Evolutionary conservation across 2,888 invertebrate genomes (phyloP).

Genomic region (Trilocha varians): DNA sequence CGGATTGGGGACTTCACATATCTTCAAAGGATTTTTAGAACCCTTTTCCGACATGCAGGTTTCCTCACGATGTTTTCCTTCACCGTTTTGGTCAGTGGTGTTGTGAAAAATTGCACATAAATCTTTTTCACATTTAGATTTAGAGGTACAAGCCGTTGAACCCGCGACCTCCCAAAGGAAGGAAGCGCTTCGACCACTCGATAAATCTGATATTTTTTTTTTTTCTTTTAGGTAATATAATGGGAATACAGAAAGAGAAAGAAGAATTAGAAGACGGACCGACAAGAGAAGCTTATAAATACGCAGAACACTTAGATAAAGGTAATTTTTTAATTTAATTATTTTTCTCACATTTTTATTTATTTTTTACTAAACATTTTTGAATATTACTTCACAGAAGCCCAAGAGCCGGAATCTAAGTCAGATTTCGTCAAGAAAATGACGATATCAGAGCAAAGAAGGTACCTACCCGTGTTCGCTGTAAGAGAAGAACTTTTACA

Average conservation of each 20-base stretch:
- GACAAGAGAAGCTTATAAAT: constrained; percentile 95
- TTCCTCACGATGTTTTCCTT: too few species aligned
- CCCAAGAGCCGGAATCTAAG: constrained; percentile 65
- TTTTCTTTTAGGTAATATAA: constrained; percentile 81
- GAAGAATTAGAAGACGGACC: constrained; percentile 86
- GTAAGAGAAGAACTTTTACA: constrained; percentile 93
- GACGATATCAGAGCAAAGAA: constrained; percentile 87
- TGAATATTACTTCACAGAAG: constrained; percentile 62
- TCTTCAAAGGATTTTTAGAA: too few species aligned
- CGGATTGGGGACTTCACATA: too few species aligned
- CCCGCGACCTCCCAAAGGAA: too few species aligned
- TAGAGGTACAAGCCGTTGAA: too few species aligned
- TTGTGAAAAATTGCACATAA: too few species aligned
- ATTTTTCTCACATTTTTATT: background rate
- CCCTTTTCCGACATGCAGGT: too few species aligned
- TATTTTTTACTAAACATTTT: constrained; percentile 16
- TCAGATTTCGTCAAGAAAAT: constrained; percentile 90
- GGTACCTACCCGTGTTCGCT: constrained; percentile 95
- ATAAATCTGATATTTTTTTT: constrained; percentile 1
- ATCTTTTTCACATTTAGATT: too few species aligned
- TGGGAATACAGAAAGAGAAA: constrained; percentile 93
- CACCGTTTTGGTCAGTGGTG: too few species aligned
- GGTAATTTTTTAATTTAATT: constrained; percentile 34
- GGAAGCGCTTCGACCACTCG: too few species aligned
- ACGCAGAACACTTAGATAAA: constrained; percentile 93